phyloP scores from a whole-genome alignment of 2,888 invertebrate species.

The Phaedon cochleariae region DNA sequence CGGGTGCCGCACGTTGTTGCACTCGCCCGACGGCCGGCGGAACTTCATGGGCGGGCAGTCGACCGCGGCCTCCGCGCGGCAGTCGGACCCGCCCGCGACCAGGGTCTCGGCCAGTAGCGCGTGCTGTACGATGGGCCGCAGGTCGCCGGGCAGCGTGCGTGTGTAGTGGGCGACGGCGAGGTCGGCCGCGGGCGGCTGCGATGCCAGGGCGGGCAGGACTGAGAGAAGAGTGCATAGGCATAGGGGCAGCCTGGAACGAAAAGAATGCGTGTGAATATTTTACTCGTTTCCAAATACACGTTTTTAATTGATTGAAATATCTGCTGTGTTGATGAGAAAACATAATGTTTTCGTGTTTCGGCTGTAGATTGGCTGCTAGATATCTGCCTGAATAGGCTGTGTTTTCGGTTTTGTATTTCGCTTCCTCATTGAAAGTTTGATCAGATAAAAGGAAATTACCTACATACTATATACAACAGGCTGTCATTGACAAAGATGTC shows the following conservation, averaged over 20 bases:
- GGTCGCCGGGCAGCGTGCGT: slow-evolving; percentile 54
- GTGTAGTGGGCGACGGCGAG: slow-evolving; percentile 57
- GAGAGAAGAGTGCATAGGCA: slow-evolving; percentile 28
- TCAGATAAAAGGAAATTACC: too few species aligned
- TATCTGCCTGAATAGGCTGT: too few species aligned
- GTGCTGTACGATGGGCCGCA: slow-evolving; percentile 52
- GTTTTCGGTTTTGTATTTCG: too few species aligned
- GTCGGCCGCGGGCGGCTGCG: slow-evolving; percentile 24
- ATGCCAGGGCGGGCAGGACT: slow-evolving; percentile 16
- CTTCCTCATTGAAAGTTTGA: too few species aligned
- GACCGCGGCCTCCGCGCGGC: slow-evolving; percentile 63
- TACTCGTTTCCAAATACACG: too few species aligned
- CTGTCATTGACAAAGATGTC: too few species aligned
- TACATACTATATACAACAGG: too few species aligned
- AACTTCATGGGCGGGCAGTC: slow-evolving; percentile 86
- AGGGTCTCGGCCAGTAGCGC: slow-evolving; percentile 55
- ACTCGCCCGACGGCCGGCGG: slow-evolving; percentile 82
- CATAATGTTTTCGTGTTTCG: too few species aligned
- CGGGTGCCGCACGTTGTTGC: slow-evolving; percentile 88
- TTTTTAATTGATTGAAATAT: too few species aligned
- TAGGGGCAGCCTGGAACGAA: slow-evolving; percentile 27
- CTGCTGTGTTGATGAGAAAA: too few species aligned
- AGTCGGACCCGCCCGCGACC: slow-evolving; percentile 37
- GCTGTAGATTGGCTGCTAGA: too few species aligned
- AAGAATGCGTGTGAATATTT: too few species aligned